A percentile compares a stretch with the other conserved stretches of the same genome.
Conservation (phyloP, 2,888 invertebrate species). For the Parascotia fuliginaria region DNA sequence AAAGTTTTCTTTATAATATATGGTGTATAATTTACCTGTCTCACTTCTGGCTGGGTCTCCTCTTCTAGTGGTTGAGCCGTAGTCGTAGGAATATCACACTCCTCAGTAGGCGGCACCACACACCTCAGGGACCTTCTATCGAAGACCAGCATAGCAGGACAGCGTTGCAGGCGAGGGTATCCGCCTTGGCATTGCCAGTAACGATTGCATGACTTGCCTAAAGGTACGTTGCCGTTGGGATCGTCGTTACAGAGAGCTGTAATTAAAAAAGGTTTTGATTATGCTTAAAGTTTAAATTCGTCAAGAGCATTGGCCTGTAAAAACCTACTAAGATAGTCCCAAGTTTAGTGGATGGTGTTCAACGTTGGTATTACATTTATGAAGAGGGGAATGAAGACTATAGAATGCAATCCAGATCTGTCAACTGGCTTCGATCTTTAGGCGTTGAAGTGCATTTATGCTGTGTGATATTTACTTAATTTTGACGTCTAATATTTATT, state of each 20-base stretch:
- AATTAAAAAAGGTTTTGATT: slow-evolving; percentile 43
- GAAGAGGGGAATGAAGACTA: no score
- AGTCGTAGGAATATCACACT: slow-evolving; percentile 94
- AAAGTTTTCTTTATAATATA: no score
- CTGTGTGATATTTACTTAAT: no score
- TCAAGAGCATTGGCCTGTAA: no score
- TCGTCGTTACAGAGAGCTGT: slow-evolving; percentile 96
- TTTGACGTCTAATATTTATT: no score
- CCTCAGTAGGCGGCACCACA: slow-evolving; percentile 95
- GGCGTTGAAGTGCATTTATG: no score
- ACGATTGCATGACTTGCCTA: slow-evolving; percentile 96
- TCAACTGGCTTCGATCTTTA: no score
- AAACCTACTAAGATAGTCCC: not conserved
- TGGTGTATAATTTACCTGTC: slow-evolving; percentile 64
- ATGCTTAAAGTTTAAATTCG: not conserved
- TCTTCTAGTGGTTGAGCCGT: slow-evolving; percentile 88
- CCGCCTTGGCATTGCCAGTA: slow-evolving; percentile 98
- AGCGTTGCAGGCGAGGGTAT: slow-evolving; percentile 95
- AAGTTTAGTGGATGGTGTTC: no score
- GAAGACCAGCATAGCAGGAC: slow-evolving; percentile 96
- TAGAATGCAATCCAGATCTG: no score
- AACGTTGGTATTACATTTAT: no score
- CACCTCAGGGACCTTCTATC: slow-evolving; percentile 93
- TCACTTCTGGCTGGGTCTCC: slow-evolving; percentile 71
- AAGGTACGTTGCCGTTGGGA: slow-evolving; percentile 95